Percentiles rank a stretch among this genome's conserved stretches.
Evolutionary conservation across 30 jellyfish, hydroid and myxozoan genomes (phyloP).

Genomic region (Hydractinia echinata): DNA sequence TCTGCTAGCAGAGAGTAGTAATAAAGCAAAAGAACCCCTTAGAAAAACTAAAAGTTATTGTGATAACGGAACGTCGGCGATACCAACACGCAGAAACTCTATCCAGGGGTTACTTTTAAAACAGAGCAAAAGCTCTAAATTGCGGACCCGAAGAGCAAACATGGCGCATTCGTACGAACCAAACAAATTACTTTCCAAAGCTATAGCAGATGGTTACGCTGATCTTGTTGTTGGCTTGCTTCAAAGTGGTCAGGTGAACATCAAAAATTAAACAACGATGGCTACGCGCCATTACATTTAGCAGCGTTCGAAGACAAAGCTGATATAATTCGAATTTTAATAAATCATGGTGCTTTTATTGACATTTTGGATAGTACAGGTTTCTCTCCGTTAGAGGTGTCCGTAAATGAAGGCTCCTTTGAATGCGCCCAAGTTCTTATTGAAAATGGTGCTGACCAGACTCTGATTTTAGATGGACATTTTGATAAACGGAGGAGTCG

Average conservation of each 20-base stretch:
- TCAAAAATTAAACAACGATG: slow-evolving; percentile 24
- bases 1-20: background rate
- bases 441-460: slow-evolving; percentile 31
- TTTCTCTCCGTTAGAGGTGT: slow-evolving; percentile 27
- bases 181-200: slow-evolving; percentile 19
- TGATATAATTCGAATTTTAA: slow-evolving; percentile 7
- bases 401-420: slow-evolving; percentile 36
- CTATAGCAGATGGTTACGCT: slow-evolving; percentile 29
- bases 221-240: slow-evolving; percentile 22
- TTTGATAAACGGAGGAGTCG: background rate
- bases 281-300: slow-evolving; percentile 28
- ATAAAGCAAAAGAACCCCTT: background rate
- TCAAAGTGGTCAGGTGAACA: slow-evolving; percentile 32
- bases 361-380: slow-evolving; percentile 19
- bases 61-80: background rate
- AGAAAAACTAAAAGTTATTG: background rate
- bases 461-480: slow-evolving; percentile 17
- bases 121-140: background rate
- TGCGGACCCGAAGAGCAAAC: background rate
- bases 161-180: slow-evolving; percentile 24
- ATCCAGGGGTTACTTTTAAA: background rate
- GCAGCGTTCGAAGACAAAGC: slow-evolving; percentile 36
- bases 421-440: slow-evolving; percentile 32
- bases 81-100: slow-evolving; percentile 1
- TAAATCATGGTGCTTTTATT: slow-evolving; percentile 24